Conservation (phyloP, 1,140 invertebrate genomes). For the Pachypeltis micranthus region DNA sequence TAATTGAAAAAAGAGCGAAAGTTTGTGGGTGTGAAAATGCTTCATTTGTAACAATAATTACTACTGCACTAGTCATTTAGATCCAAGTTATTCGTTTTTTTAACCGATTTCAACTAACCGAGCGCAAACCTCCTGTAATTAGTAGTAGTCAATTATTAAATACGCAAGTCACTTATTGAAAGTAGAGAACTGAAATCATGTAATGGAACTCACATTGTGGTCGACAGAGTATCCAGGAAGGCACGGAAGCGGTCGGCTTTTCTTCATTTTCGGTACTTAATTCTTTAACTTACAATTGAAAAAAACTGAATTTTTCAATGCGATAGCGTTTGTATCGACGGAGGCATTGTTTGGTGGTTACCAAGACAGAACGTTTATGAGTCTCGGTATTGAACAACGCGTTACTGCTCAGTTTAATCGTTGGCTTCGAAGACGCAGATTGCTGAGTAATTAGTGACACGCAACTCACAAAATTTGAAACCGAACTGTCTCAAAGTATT, state of each 20-base stretch:
- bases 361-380: too few relatives aligned
- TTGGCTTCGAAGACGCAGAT: too few relatives aligned
- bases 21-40: background rate
- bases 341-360: too few relatives aligned
- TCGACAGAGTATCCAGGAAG: constrained; percentile 5
- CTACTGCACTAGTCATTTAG: background rate
- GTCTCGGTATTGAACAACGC: too few relatives aligned
- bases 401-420: too few relatives aligned
- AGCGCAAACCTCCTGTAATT: background rate
- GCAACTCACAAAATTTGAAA: too few relatives aligned
- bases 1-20: too few relatives aligned
- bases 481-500: too few relatives aligned
- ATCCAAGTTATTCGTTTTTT: background rate
- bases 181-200: background rate
- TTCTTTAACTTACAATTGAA: background rate
- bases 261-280: background rate
- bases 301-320: too few relatives aligned
- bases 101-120: background rate
- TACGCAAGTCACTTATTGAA: background rate
- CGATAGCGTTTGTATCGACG: too few relatives aligned
- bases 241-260: constrained; percentile 1
- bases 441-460: too few relatives aligned
- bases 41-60: background rate
- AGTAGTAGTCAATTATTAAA: background rate
- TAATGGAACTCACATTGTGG: background rate